Evolutionary conservation across 2,888 invertebrate genomes (phyloP).

Genomic region (Metallyticus violacea): DNA sequence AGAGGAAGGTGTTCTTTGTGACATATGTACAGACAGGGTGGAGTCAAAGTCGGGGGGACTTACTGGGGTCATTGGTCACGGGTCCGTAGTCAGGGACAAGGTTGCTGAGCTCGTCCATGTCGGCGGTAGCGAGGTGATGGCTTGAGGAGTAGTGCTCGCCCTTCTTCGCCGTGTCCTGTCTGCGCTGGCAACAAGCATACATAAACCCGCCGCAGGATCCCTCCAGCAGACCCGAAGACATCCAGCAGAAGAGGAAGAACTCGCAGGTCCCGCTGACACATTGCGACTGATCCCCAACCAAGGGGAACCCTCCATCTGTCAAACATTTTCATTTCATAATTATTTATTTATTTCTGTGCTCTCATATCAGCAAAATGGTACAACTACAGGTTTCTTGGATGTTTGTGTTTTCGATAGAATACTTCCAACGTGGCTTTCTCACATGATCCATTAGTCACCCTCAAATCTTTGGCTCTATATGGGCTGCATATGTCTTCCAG

Average conservation of each 20-base stretch:
- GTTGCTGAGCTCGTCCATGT: constrained; percentile 35
- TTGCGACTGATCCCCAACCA: constrained; percentile 38
- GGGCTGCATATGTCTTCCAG: too few species aligned
- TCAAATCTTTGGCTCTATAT: too few species aligned
- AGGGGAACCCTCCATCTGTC: constrained; percentile 10
- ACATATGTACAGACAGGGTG: background rate
- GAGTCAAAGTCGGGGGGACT: constrained; percentile 47
- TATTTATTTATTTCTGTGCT: too few species aligned
- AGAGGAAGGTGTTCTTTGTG: background rate
- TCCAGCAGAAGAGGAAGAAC: constrained; percentile 90
- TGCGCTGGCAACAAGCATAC: constrained; percentile 78
- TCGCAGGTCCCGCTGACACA: constrained; percentile 79
- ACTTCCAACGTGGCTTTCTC: too few species aligned
- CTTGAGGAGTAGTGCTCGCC: constrained; percentile 34
- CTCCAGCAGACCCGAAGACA: constrained; percentile 81
- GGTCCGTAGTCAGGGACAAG: constrained; percentile 64
- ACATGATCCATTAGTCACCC: too few species aligned
- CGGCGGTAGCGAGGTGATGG: constrained; percentile 46
- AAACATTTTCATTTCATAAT: background rate
- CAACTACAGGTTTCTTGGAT: too few species aligned
- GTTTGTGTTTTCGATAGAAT: too few species aligned
- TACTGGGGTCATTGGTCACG: constrained; percentile 75
- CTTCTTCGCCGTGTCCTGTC: constrained; percentile 37
- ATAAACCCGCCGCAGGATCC: constrained; percentile 77
- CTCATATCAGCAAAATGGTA: too few species aligned